phyloP scores from a whole-genome alignment of 2,888 invertebrate genomes.

The Xylota segnis region DNA sequence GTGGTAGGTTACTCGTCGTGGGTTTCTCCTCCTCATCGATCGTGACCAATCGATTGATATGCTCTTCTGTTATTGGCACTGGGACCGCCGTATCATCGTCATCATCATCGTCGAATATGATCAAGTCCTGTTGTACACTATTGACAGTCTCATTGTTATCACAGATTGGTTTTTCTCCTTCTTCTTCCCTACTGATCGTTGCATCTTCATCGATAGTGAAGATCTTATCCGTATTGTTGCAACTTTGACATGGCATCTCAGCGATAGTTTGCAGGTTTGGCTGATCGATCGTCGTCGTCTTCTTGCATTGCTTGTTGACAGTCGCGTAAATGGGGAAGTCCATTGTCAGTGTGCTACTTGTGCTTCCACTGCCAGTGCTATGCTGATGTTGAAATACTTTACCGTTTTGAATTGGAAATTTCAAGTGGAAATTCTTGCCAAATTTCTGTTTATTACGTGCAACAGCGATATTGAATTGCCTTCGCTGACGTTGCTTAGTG shows the following conservation, averaged over 20 bases:
- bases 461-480: conserved; percentile 79
- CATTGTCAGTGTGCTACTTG: conserved; percentile 60
- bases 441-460: conserved; percentile 80
- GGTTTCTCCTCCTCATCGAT: conserved; percentile 78
- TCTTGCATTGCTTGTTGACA: conserved; percentile 60
- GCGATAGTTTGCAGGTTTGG: conserved; percentile 46
- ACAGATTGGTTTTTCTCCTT: conserved; percentile 77
- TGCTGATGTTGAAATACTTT: conserved; percentile 82
- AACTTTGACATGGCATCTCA: conserved; percentile 69
- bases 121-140: conserved; percentile 81
- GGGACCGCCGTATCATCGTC: conserved; percentile 42
- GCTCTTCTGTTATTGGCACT: conserved; percentile 45
- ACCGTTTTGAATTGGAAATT: conserved; percentile 83
- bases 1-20: conserved; percentile 78
- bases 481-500: conserved; percentile 80
- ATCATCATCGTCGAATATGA: conserved; percentile 82
- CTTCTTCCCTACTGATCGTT: conserved; percentile 66
- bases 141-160: conserved; percentile 78
- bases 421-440: conserved; percentile 78
- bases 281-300: conserved; percentile 30
- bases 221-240: conserved; percentile 59
- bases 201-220: conserved; percentile 60
- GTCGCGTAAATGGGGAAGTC: conserved; percentile 69
- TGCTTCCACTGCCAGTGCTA: conserved; percentile 45
- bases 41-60: conserved; percentile 66